Percentiles rank a stretch among this genome's conserved stretches.
Conservation (phyloP, 2,797 vertebrate species). For the Acropternis orthonyx region DNA sequence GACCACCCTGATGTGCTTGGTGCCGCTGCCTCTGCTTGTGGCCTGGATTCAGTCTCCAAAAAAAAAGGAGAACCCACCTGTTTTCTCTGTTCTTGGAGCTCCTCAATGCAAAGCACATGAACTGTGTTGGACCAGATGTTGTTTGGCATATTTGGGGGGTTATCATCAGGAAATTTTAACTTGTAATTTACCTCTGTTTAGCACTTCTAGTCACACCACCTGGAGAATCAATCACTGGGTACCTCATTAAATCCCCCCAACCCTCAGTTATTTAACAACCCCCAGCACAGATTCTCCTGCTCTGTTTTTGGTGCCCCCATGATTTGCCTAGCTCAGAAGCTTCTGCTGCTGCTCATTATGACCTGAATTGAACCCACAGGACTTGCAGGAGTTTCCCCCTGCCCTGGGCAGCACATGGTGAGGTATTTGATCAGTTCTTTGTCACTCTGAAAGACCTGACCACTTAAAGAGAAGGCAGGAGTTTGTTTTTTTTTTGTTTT, state of each 20-base stretch:
- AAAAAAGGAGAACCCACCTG: not conserved
- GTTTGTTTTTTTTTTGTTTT: slow-evolving; percentile 30
- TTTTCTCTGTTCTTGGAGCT: not conserved
- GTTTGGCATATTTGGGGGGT: not conserved
- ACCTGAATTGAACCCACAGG: not conserved
- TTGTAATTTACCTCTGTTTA: not conserved
- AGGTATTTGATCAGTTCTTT: slow-evolving; percentile 74
- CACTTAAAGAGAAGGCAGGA: slow-evolving; percentile 21
- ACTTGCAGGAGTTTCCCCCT: not conserved
- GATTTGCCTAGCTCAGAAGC: not conserved
- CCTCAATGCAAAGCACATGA: not conserved
- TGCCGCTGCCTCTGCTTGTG: not conserved
- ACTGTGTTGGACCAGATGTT: not conserved
- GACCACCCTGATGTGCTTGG: not conserved
- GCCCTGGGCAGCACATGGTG: slow-evolving; percentile 71
- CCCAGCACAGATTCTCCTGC: not conserved
- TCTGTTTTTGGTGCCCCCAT: not conserved
- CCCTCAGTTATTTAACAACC: not conserved
- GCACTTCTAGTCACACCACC: not conserved
- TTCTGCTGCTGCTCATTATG: not conserved
- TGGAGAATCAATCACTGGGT: not conserved
- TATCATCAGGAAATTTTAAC: not conserved
- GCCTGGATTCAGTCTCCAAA: slow-evolving; percentile 24
- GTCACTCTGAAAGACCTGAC: slow-evolving; percentile 69
- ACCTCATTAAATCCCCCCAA: not conserved